These are phyloP conservation scores for Sakesphorus luctuosus DNA, from an alignment of 2,113 vertebrate species.

Conservation along the genomic window DNA sequence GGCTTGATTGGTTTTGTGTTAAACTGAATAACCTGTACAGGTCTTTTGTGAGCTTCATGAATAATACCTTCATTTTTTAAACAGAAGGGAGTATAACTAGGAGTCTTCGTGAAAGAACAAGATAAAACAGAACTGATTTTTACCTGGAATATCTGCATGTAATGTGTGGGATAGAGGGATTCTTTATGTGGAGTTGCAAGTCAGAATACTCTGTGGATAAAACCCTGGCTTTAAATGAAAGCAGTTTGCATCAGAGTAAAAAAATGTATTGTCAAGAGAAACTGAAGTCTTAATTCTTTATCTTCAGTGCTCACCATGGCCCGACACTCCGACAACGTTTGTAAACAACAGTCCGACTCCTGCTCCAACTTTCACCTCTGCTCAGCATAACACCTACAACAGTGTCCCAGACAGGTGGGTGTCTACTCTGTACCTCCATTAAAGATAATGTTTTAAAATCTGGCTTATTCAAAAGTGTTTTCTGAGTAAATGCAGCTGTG, in stretches of 20 bases:
- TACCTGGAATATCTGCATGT: constrained; percentile 9
- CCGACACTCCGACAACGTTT: constrained; percentile 84
- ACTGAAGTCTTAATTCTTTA: neutral
- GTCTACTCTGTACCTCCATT: neutral
- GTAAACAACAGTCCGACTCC: constrained; percentile 86
- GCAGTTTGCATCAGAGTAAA: neutral
- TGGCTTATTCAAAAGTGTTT: neutral
- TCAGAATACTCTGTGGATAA: neutral
- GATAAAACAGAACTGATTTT: neutral
- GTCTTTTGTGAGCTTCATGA: neutral
- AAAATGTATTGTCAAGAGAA: neutral
- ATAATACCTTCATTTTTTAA: neutral
- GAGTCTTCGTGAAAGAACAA: neutral
- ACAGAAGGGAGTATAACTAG: neutral
- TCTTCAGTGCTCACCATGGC: constrained; percentile 91
- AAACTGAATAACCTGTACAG: neutral
- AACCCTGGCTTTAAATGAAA: neutral
- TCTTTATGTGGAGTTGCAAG: neutral
- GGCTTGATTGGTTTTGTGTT: neutral
- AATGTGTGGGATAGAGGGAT: neutral
- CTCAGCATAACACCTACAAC: constrained; percentile 85
- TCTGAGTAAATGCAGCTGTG: neutral
- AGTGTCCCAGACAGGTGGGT: constrained; percentile 89
- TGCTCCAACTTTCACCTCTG: constrained; percentile 84
- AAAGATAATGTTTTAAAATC: neutral